phyloP scores from a whole-genome alignment of 2,113 vertebrate species.

The Daboia siamensis region DNA sequence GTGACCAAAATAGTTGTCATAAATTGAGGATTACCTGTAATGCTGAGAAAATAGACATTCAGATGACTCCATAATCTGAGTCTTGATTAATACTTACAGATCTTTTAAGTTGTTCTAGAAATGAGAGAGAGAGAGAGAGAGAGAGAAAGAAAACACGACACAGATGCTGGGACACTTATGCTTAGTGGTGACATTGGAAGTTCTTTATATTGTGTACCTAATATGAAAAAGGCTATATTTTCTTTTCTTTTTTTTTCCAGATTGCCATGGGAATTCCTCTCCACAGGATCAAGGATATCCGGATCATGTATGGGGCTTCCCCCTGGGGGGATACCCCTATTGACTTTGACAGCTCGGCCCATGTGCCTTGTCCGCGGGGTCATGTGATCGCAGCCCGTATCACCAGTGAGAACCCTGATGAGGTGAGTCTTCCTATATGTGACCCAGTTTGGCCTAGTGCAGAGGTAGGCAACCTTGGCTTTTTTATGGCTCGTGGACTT shows the following conservation, averaged over 20 bases:
- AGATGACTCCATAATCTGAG: background rate
- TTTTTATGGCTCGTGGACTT: too few relatives aligned
- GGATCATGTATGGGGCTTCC: constrained; percentile 90
- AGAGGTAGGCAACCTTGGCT: too few relatives aligned
- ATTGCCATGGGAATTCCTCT: constrained; percentile 98
- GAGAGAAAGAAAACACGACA: background rate
- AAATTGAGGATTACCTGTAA: background rate
- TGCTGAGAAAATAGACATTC: background rate
- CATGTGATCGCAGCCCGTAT: constrained; percentile 97
- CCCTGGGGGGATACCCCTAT: constrained; percentile 91
- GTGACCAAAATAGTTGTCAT: background rate
- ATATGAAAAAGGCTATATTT: background rate
- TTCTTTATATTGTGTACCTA: background rate
- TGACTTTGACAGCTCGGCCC: constrained; percentile 90
- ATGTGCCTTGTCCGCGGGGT: constrained; percentile 86
- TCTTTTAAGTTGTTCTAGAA: background rate
- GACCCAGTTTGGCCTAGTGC: background rate
- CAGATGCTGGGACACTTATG: background rate
- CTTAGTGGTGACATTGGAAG: background rate
- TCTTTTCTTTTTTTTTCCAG: constrained; percentile 62
- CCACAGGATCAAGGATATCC: constrained; percentile 94
- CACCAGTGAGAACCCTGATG: constrained; percentile 98
- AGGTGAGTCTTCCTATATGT: constrained; percentile 71
- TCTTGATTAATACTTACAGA: background rate
- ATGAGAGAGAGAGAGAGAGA: too few relatives aligned